Base-by-base conservation (phyloP, 1,140 invertebrate genomes). In the Mya arenaria region DNA sequence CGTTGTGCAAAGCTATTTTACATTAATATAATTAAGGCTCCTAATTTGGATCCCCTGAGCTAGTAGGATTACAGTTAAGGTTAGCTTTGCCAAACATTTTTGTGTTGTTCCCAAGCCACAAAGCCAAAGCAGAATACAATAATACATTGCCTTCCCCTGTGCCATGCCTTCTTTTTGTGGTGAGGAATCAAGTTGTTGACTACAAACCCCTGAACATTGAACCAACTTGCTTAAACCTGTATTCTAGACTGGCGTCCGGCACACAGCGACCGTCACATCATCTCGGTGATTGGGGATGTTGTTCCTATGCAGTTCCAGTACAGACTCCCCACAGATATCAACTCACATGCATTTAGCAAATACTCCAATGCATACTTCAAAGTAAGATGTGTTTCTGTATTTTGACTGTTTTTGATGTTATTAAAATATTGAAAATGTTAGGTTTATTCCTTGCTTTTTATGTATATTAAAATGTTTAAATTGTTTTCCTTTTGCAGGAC, bases 341-440 rank as follows among this genome's bases (percentile, higher is more conserved):
- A 98, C 87, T 96, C 98, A 89, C 96, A 97, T 91, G 95, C 96
- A 5, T 99, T 99, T 91, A 96, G 96, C n/a, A 99, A 98, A 91
- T 99, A 98, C 91, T 97, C 97, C 69, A 98, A 97, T 39, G 96
- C 98, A 10, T 99, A 98, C 91, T 98, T 98, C 92, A 96, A 96
- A 92, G 94, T 94, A 82, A 74, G 74, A 75, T 1, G 1, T 82
- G 15, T 56, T 36, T 23, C 56, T n/a, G 17, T 37, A 36, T 34
- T 8, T 66, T 6, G 8, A n/a, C 41, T 36, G 19, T 37, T 79
- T n/a, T 81, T 63, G 68, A 39, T 39, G 28, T 32, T 41, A 68
- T 23, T 63, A 5, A 6, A 23, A 15, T 30, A 34, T 52, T 17
- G 30, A 36, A 28, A 66, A 30, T 48, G 4, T 1, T 37, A 1